Evolutionary conservation across 1,140 invertebrate species (phyloP).

Genomic region (Galleria mellonella): DNA sequence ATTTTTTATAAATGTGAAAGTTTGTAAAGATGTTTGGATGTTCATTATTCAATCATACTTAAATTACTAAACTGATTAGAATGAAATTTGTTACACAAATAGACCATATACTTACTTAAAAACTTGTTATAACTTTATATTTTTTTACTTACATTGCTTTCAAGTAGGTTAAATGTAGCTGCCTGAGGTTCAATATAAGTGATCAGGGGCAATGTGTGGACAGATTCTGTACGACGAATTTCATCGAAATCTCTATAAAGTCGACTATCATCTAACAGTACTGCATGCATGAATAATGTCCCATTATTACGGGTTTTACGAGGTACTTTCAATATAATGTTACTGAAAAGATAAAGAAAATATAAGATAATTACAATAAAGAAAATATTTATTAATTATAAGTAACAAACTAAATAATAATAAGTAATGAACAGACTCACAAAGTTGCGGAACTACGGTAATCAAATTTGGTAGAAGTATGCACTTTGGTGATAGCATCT

Average conservation of each 20-base stretch:
- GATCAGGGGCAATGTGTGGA: slow-evolving; percentile 78
- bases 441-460: slow-evolving; percentile 62
- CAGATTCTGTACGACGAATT: slow-evolving; percentile 72
- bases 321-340: slow-evolving; percentile 79
- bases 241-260: slow-evolving; percentile 73
- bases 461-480: slow-evolving; percentile 72
- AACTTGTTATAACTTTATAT: not conserved
- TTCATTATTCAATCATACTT: no score
- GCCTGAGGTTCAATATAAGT: slow-evolving; percentile 83
- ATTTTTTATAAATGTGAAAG: no score
- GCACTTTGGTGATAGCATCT: slow-evolving; percentile 49
- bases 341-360: slow-evolving; percentile 71
- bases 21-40: no score
- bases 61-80: no score
- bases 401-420: not conserved
- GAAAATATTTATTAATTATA: not conserved
- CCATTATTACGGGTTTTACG: slow-evolving; percentile 84
- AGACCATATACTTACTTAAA: not conserved
- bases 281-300: slow-evolving; percentile 81
- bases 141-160: slow-evolving; percentile 62
- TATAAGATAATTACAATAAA: slow-evolving; percentile 1
- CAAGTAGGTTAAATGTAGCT: slow-evolving; percentile 84
- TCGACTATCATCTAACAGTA: slow-evolving; percentile 70
- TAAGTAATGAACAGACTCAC: slow-evolving; percentile 27
- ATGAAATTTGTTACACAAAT: no score